phyloP scores from a whole-genome alignment of 1,140 invertebrate genomes.

The Calephelis nemesis region DNA sequence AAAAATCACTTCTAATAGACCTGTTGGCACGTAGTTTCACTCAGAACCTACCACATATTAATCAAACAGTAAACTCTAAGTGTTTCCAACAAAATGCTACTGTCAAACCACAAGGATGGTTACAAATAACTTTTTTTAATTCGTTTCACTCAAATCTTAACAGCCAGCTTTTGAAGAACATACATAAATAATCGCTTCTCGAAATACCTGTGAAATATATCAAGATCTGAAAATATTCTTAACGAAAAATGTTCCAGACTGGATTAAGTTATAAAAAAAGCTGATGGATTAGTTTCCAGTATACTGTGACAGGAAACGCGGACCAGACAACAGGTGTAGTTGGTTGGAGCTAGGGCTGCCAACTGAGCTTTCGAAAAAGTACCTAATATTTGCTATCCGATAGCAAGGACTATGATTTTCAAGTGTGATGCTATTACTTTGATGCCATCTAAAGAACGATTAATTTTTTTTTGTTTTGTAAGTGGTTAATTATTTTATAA shows the following conservation, averaged over 20 bases:
- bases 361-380: background rate
- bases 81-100: constrained; percentile 3
- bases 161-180: constrained; percentile 6
- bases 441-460: too few relatives aligned
- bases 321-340: constrained; percentile 12
- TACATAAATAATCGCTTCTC: constrained; percentile 6
- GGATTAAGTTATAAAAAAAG: constrained; percentile 15
- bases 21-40: background rate
- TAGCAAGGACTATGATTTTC: too few relatives aligned
- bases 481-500: too few relatives aligned
- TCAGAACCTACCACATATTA: background rate
- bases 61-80: constrained; percentile 2
- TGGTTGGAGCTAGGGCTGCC: background rate
- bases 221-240: constrained; percentile 11
- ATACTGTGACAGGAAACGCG: constrained; percentile 7
- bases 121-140: constrained; percentile 16
- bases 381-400: background rate
- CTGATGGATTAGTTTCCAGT: constrained; percentile 11
- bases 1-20: background rate
- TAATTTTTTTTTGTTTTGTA: too few relatives aligned
- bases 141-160: constrained; percentile 16
- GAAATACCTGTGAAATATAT: constrained; percentile 13
- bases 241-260: constrained; percentile 17
- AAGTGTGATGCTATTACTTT: too few relatives aligned
- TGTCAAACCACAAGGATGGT: constrained; percentile 2